phyloP scores from a whole-genome alignment of 1,140 invertebrate genomes.

The Drosophila saltans region DNA sequence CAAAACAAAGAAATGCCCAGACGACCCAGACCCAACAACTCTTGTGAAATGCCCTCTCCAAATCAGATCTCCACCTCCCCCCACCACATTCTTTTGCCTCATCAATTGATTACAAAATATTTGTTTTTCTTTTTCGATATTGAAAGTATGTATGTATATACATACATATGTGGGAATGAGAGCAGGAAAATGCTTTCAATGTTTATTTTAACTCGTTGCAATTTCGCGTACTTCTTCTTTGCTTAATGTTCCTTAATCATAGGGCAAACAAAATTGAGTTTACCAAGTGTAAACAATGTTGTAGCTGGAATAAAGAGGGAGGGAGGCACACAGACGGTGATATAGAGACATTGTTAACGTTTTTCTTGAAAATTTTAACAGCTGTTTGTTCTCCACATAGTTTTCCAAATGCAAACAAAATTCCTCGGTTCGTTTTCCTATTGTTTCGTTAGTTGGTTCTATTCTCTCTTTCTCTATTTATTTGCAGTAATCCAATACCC shows the following conservation, averaged over 20 bases:
- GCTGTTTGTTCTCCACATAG: background rate
- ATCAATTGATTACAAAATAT: conserved; percentile 4
- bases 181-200: conserved; percentile 7
- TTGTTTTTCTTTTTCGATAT: background rate
- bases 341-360: conserved; percentile 6
- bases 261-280: conserved; percentile 55
- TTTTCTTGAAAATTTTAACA: conserved; percentile 13
- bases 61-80: background rate
- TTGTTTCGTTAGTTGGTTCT: conserved; percentile 35
- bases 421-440: background rate
- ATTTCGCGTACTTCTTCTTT: conserved; percentile 47
- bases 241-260: conserved; percentile 47
- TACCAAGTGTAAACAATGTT: conserved; percentile 54
- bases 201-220: conserved; percentile 44
- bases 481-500: conserved; percentile 48
- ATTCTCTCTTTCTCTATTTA: conserved; percentile 36
- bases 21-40: background rate
- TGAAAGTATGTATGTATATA: background rate
- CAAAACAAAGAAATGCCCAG: background rate
- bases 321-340: background rate
- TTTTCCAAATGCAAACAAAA: conserved; percentile 4
- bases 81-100: background rate
- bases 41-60: background rate
- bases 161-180: background rate
- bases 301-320: background rate